A percentile compares a stretch with the other conserved stretches of the same genome.
Conservation (phyloP, 2,797 vertebrate genomes). For the Melanotaenia maccullochi region DNA sequence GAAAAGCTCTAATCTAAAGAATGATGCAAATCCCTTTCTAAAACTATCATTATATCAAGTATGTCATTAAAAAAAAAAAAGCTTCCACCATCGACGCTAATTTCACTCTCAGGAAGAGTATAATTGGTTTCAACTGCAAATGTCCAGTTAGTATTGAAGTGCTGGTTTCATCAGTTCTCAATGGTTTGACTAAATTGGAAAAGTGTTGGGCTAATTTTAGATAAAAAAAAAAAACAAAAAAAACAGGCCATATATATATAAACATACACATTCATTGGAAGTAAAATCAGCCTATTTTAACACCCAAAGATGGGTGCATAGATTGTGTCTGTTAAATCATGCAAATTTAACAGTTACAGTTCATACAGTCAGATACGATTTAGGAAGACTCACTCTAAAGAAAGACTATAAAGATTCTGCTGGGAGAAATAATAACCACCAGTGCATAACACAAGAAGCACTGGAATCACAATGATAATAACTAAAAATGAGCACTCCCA, state of each 20-base stretch:
- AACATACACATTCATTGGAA: neutral
- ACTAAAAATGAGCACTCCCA: neutral
- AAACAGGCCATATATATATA: neutral
- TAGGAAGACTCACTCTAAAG: neutral
- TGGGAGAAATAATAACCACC: neutral
- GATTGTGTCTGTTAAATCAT: neutral
- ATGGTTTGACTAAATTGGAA: conserved; percentile 5
- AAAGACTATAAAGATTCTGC: neutral
- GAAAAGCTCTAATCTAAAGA: conserved; percentile 15
- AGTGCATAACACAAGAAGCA: neutral
- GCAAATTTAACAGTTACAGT: neutral
- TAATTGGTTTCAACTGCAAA: conserved; percentile 43
- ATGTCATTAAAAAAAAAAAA: conserved; percentile 33
- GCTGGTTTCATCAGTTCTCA: conserved; percentile 28
- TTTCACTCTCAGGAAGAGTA: conserved; percentile 38
- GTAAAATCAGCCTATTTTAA: neutral
- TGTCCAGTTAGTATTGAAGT: conserved; percentile 39
- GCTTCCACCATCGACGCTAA: conserved; percentile 23
- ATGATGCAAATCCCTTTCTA: conserved; percentile 3
- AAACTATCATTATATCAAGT: conserved; percentile 51
- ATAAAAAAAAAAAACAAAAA: neutral
- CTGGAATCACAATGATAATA: neutral
- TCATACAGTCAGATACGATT: neutral
- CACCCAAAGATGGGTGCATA: neutral
- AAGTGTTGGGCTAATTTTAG: conserved; percentile 12